A percentile compares a stretch with the other conserved stretches of the same genome.
Conservation (phyloP, 2,888 invertebrate genomes). For the Epiblema foenella region DNA sequence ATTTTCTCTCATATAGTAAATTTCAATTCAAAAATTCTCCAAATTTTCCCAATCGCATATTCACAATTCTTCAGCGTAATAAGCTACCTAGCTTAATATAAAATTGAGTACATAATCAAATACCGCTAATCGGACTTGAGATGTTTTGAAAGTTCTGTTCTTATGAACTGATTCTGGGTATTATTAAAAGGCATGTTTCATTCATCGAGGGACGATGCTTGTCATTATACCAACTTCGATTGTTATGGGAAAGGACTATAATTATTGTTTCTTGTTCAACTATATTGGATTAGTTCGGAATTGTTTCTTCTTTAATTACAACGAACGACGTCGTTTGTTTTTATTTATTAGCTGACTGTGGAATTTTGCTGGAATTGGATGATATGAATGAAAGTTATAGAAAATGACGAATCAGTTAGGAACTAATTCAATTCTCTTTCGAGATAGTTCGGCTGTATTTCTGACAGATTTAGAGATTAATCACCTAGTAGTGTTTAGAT, state of each 20-base stretch:
- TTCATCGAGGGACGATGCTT: slow-evolving; percentile 3
- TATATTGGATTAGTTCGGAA: slow-evolving; percentile 18
- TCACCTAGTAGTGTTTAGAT: too few species aligned
- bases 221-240: slow-evolving; percentile 14
- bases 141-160: not conserved
- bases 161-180: slow-evolving; percentile 18
- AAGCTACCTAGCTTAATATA: not conserved
- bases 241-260: slow-evolving; percentile 16
- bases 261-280: slow-evolving; percentile 15
- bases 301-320: slow-evolving; percentile 8
- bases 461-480: not conserved
- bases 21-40: slow-evolving; percentile 8
- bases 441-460: not conserved
- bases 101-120: too few species aligned
- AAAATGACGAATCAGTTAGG: not conserved
- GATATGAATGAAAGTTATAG: not conserved
- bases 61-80: not conserved
- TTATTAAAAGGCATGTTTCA: slow-evolving; percentile 5
- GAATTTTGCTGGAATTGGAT: not conserved
- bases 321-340: slow-evolving; percentile 5
- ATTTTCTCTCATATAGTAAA: slow-evolving; percentile 5
- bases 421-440: too few species aligned
- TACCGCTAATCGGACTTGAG: not conserved
- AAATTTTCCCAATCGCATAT: not conserved
- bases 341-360: slow-evolving; percentile 1